These are phyloP conservation scores for Athalia circularis DNA, from an alignment of 2,888 invertebrate genomes.

Conservation along the genomic window DNA sequence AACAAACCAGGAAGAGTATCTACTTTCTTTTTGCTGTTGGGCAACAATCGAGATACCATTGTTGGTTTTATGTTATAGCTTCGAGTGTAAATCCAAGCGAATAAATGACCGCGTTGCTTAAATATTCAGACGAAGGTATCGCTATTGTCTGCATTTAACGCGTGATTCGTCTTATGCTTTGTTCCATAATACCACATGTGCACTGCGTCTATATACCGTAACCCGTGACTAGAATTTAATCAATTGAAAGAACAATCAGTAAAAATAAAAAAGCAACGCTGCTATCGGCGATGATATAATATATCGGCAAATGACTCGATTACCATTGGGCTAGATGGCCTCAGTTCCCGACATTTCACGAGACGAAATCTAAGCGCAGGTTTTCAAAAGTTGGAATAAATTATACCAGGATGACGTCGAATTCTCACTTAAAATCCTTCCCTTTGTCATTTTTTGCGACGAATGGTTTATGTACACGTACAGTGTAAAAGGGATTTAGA, in stretches of 20 bases:
- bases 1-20: neutral
- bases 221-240: slow-evolving; percentile 25
- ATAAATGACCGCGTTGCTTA: slow-evolving; percentile 4
- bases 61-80: neutral
- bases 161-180: slow-evolving; percentile 24
- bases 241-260: slow-evolving; percentile 12
- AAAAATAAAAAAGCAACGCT: neutral
- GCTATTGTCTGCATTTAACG: slow-evolving; percentile 1
- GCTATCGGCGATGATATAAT: neutral
- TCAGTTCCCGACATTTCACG: too few relatives aligned
- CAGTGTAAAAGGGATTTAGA: too few relatives aligned
- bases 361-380: too few relatives aligned
- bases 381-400: too few relatives aligned
- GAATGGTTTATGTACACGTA: too few relatives aligned
- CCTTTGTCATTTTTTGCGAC: too few relatives aligned
- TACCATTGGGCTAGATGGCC: neutral
- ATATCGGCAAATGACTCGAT: neutral
- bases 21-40: neutral
- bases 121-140: slow-evolving; percentile 14
- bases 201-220: slow-evolving; percentile 9
- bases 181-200: neutral
- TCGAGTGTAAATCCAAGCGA: neutral
- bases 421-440: too few relatives aligned
- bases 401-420: too few relatives aligned
- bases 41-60: neutral